Evolutionary conservation across 2,113 vertebrate species (phyloP), one percentile per base, ranked within the genome.

Genomic region (Ranitomeya variabilis): DNA sequence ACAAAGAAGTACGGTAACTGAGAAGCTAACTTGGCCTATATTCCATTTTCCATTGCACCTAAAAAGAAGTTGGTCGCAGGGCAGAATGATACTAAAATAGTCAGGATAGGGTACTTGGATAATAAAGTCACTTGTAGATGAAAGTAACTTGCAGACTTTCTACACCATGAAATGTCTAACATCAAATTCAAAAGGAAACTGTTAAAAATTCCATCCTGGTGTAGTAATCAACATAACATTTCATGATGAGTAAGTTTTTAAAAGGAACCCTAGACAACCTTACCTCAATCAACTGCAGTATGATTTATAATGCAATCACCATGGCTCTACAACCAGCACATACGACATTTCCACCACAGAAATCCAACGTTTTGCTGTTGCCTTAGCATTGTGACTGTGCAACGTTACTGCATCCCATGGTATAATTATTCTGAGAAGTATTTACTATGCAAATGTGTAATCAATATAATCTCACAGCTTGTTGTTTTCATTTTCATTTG

Each of bases 391-490:
- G 21, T 52, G 62, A 51, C 64, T n/a, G 16, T 74, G 19, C n/a
- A 57, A n/a, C 14, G 31, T 74, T 85, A 64, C 59, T 74, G 83
- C 69, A 85, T 73, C 76, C 59, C 14, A 7, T 45, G 8, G 54
- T 45, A 74, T 59, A 76, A 76, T 74, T 86, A 76, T 54, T 51
- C 37, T 55, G 21, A 0, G 26, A 23, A 7, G 6, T 84, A 31
- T 84, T 84, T 69, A n/a, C 62, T 71, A 84, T 84, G 82, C 55
- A 54, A 84, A 84, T 84, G 64, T 84, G 81, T 69, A 84, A 84
- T 84, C 82, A 84, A 60, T 6, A 31, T 11, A 21, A 60, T 18
- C 52, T 54, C 45, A 52, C n/a, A 71, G 45, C 54, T 52, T 86
- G 52, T 51, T 74, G 69, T 86, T 54, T 76, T 76, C 45, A 76